Evolutionary conservation across 2,113 vertebrate species (phyloP).

Genomic region (Donacobius atricapilla): DNA sequence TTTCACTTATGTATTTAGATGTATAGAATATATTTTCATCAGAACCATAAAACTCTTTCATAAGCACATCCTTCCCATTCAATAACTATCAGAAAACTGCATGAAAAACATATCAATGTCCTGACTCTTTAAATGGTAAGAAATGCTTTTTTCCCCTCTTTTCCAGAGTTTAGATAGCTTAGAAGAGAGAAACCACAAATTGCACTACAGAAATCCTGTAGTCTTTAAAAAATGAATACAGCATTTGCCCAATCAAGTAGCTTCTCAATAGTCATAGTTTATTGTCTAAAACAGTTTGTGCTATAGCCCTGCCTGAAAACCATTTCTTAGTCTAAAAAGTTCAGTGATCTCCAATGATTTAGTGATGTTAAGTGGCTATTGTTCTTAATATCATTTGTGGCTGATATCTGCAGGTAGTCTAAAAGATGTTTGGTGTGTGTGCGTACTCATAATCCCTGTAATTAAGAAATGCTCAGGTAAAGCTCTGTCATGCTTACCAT

Average conservation of each 20-base stretch:
- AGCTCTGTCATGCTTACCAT: slow-evolving; percentile 69
- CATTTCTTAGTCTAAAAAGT: background rate
- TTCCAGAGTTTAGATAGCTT: background rate
- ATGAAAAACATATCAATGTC: background rate
- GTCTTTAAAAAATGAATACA: background rate
- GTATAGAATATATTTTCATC: background rate
- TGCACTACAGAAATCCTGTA: background rate
- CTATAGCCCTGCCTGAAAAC: background rate
- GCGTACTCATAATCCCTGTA: background rate
- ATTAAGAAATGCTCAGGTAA: background rate
- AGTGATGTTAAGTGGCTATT: background rate
- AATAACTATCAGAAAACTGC: background rate
- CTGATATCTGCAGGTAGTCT: background rate
- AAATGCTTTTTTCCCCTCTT: background rate
- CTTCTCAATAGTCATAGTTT: background rate
- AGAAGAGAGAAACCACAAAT: background rate
- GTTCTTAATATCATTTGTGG: background rate
- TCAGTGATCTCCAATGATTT: background rate
- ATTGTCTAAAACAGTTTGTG: background rate
- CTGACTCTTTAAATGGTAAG: background rate
- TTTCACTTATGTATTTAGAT: background rate
- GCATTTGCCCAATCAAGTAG: background rate
- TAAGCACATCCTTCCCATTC: background rate
- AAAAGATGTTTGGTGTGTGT: background rate
- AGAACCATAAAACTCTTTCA: background rate